These are phyloP conservation scores for Orcinus orca DNA, from an alignment of 2,113 vertebrate genomes.

Conservation along the genomic window DNA sequence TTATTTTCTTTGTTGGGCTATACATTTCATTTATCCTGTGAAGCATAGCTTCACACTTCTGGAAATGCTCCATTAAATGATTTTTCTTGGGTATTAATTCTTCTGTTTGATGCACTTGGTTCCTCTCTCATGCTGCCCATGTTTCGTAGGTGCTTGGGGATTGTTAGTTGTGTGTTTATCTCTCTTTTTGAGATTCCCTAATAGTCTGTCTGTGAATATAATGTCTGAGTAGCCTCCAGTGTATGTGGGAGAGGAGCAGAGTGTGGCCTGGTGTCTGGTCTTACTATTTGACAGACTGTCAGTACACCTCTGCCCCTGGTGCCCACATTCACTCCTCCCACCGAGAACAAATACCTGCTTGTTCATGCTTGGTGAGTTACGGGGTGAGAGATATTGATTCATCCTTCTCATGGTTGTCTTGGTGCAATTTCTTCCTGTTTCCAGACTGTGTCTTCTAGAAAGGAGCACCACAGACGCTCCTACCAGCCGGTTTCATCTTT, in stretches of 20 bases:
- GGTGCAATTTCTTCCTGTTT: neutral
- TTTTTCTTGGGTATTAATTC: neutral
- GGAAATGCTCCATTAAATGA: neutral
- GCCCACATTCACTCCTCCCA: neutral
- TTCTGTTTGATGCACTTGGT: neutral
- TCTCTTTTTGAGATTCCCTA: neutral
- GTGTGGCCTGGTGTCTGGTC: neutral
- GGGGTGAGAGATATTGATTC: neutral
- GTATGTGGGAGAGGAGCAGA: neutral
- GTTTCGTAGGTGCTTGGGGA: neutral
- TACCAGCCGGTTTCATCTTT: neutral
- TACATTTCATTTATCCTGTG: neutral
- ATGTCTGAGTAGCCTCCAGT: neutral
- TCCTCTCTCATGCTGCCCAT: neutral
- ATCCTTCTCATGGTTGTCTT: neutral
- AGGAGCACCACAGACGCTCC: neutral
- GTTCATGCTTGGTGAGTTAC: neutral
- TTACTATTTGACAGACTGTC: neutral
- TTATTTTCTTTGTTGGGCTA: neutral
- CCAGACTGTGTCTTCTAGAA: neutral
- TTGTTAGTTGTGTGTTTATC: neutral
- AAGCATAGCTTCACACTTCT: neutral
- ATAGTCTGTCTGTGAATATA: neutral
- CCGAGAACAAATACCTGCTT: neutral
- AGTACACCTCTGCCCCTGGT: neutral